phyloP scores from a whole-genome alignment of 2,797 vertebrate species.

The Acrossocheilus fasciatus region DNA sequence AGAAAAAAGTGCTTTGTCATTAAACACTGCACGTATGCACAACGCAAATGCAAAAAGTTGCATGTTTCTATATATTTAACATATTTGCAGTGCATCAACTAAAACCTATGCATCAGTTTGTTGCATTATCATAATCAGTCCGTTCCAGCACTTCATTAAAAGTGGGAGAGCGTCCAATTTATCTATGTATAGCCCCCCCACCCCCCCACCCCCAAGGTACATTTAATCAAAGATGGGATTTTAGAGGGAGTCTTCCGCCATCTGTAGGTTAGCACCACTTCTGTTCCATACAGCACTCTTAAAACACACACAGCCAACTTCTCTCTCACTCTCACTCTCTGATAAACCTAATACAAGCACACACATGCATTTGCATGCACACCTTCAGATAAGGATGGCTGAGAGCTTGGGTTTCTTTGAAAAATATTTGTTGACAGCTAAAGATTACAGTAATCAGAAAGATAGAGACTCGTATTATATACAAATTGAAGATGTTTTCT shows the following conservation, averaged over 20 bases:
- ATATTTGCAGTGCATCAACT: not conserved
- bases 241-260: constrained; percentile 82
- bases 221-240: constrained; percentile 56
- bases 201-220: constrained; percentile 5
- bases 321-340: not conserved
- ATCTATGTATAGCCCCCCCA: not conserved
- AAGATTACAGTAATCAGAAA: not conserved
- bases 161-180: constrained; percentile 39
- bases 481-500: constrained; percentile 7
- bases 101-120: not conserved
- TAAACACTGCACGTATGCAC: not conserved
- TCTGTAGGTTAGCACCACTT: constrained; percentile 72
- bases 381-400: not conserved
- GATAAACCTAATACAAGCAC: constrained; percentile 5
- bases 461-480: not conserved
- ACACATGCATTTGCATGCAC: not conserved
- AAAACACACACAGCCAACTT: not conserved
- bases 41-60: not conserved
- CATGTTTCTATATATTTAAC: not conserved
- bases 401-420: not conserved
- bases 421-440: not conserved
- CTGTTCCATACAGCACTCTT: constrained; percentile 10
- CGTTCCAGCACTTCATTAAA: constrained; percentile 45
- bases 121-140: constrained; percentile 28
- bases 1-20: not conserved